Evolutionary conservation across 2,888 invertebrate species (phyloP), one percentile per base, ranked within the genome.

Genomic region (Ferrisia virgata): DNA sequence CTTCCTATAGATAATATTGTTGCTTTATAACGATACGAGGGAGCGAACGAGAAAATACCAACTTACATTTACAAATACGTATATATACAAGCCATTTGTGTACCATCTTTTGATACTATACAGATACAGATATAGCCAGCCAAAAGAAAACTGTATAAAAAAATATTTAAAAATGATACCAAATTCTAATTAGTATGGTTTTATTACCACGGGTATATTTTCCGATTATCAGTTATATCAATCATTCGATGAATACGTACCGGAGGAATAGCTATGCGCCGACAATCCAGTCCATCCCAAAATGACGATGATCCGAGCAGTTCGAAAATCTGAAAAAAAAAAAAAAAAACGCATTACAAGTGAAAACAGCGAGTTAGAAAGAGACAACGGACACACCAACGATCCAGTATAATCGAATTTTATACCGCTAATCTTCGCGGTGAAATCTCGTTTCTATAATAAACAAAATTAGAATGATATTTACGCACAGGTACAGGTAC

Each of bases 141-240:
- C 4, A 15, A 28, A 13, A 28, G 13, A 8, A 64, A 64, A 64
- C 2, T 28, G 2, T 9, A 28, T 28, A 13, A 28, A 31, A 36
- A 36, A 40, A 78, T 28, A 11, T 80, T 47, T 47, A 22, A 25
- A 80, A 28, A 80, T 47, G 80, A 80, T 80, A 53, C 53, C 80
- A 80, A 80, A 80, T 80, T 80, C 80, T 80, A 80, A 80, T 80
- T 80, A 80, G 80, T 47, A 58, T 80, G 22, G 58, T 80, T 80
- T 80, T 80, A 80, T 80, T 80, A 58, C 80, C n/a, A n/a, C n/a
- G n/a, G n/a, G n/a, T 47, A 33, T 47, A 33, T 31, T 25, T 58
- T 53, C 15, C 25, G 53, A 53, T 81, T 81, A 81, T 81, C 81
- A 58, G 9, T 81, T 81, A 4, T 58, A 81, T 81, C 81, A 43